Conservation (phyloP, 1,140 invertebrate genomes). For the Drosophila busckii region DNA sequence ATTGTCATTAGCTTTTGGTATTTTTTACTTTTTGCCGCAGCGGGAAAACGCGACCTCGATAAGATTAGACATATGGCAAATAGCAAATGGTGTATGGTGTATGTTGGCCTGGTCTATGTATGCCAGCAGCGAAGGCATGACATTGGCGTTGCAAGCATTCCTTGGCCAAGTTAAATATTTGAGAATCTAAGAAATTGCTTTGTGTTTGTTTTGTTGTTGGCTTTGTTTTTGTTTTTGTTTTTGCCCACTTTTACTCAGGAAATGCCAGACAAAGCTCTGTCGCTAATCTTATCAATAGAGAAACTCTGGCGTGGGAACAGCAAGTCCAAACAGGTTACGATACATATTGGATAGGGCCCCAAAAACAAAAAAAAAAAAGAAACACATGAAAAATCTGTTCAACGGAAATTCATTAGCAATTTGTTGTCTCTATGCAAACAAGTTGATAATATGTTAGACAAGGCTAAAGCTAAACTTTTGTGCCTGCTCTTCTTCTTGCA, state of each 20-base stretch:
- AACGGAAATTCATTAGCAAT: conserved; percentile 50
- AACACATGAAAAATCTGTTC: conserved; percentile 22
- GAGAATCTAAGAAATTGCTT: conserved; percentile 28
- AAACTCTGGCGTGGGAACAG: conserved; percentile 63
- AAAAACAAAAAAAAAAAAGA: conserved; percentile 4
- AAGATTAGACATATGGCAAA: conserved; percentile 68
- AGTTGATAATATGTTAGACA: no score
- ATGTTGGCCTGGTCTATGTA: background rate
- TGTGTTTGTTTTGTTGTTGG: conserved; percentile 20
- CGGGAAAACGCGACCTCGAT: conserved; percentile 59
- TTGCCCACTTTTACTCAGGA: conserved; percentile 55
- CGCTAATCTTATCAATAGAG: conserved; percentile 60
- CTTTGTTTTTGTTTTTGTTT: conserved; percentile 24
- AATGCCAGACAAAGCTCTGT: conserved; percentile 52
- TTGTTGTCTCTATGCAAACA: conserved; percentile 45
- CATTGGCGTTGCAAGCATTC: conserved; percentile 28
- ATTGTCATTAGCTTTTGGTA: conserved; percentile 49
- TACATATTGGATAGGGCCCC: conserved; percentile 36
- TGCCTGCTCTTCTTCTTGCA: conserved; percentile 80
- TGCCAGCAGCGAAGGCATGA: conserved; percentile 40
- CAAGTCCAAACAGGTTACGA: conserved; percentile 38
- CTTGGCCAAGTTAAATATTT: conserved; percentile 54
- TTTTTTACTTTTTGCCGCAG: conserved; percentile 50
- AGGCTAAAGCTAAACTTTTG: conserved; percentile 11
- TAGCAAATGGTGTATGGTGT: conserved; percentile 5